Base-by-base conservation (phyloP, 1,140 invertebrate genomes). In the Macrobrachium rosenbergii region DNA sequence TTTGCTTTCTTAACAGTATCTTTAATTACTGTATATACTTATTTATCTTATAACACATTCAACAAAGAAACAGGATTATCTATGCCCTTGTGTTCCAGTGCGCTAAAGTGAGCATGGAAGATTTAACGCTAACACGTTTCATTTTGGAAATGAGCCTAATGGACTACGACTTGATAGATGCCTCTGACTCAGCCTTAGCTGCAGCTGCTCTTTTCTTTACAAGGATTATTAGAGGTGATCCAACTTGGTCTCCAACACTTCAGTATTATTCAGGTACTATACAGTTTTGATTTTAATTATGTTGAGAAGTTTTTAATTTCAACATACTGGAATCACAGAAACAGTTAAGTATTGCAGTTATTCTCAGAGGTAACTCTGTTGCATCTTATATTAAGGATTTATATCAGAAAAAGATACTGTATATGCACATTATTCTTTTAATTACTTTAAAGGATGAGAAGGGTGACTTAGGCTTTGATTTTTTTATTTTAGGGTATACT, bases 141-240 rank as follows among this genome's bases (percentile, higher is more conserved):
- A 96, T 99, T 91, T 93, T 99, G 89, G 99, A 99, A 92, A 94
- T 95, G 90, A 97, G 97, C 2, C 92, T 99, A 67, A 96, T 99
- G 95, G 97, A 99, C 90, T 99, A 99, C 92, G 93, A 94, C 5
- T 95, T 97, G 77, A 94, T 98, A 88, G 93, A 92, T 16, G 93
- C 94, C 21, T 94, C 94, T 19, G 98, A 99, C 91, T 98, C 97
- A 62, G 95, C 96, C 92, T 93, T 98, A 92, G 98, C 97, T 45
- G 95, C 96, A 37, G 96, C 97, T 58, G 94, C 95, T 63, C 93
- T 99, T 2, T 95, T 95, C 88, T 93, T 99, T 72, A 97, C 98
- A 10, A 92, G 98, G 72, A 93, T 95, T 90, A 99, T 99, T 96
- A 89, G 90, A 91, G 78, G 90, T 82, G 95, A 95, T 88, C 92